Conservation (phyloP, 2,113 vertebrate species). For the Dromiciops gliroides region DNA sequence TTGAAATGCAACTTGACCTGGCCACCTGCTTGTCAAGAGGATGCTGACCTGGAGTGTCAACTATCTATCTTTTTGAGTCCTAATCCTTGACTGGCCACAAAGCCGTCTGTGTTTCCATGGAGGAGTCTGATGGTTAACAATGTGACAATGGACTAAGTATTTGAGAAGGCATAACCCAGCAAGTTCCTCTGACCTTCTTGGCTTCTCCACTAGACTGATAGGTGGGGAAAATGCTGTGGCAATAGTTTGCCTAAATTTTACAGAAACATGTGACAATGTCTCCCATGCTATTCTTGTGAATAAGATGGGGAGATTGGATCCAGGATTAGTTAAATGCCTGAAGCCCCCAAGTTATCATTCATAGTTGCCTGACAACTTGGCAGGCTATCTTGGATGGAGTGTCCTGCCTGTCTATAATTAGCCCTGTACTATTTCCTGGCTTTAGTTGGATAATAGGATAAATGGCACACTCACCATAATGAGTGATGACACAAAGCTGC, state of each 20-base stretch:
- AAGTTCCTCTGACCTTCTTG: neutral
- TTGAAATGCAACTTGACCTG: neutral
- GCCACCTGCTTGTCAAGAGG: neutral
- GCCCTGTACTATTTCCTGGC: neutral
- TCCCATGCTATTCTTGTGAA: neutral
- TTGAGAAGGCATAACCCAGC: neutral
- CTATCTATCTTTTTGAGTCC: neutral
- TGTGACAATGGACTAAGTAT: neutral
- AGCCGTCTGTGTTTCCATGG: neutral
- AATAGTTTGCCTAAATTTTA: neutral
- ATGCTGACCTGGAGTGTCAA: neutral
- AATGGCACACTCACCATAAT: neutral
- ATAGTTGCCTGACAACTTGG: neutral
- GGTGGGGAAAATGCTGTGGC: neutral
- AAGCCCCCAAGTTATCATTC: neutral
- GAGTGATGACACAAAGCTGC: neutral
- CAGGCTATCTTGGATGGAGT: neutral
- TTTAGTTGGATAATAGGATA: neutral
- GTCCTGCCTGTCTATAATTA: neutral
- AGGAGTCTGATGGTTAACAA: neutral
- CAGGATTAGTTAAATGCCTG: neutral
- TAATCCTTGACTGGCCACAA: neutral
- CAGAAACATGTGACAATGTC: neutral
- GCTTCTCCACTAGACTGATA: neutral
- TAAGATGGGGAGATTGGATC: neutral